Conservation (phyloP, 2,797 vertebrate genomes). For the Hippopotamyrus pictus region DNA sequence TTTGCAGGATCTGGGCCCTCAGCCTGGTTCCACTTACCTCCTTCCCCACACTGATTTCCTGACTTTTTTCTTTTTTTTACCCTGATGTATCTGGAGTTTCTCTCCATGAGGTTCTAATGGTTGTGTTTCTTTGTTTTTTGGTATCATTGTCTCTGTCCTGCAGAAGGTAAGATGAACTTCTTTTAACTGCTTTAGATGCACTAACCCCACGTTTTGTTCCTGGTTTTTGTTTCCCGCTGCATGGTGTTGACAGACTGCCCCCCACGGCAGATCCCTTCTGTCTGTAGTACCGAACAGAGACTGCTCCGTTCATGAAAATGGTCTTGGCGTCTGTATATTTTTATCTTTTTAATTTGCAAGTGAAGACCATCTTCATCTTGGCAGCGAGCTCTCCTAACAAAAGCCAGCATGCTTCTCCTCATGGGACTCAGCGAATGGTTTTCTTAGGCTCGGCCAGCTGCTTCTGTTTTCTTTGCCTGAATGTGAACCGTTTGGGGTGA, state of each 20-base stretch:
- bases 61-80: slow-evolving; percentile 15
- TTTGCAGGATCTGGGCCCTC: neutral
- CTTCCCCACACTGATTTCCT: neutral
- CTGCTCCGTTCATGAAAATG: slow-evolving; percentile 10
- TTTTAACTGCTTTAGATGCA: slow-evolving; percentile 34
- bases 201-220: slow-evolving; percentile 47
- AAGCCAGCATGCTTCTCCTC: slow-evolving; percentile 23
- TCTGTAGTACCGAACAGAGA: neutral
- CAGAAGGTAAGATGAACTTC: slow-evolving; percentile 71
- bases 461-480: slow-evolving; percentile 9
- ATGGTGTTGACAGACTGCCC: slow-evolving; percentile 57
- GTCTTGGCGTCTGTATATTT: slow-evolving; percentile 24
- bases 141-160: slow-evolving; percentile 66
- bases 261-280: slow-evolving; percentile 23
- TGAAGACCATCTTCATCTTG: slow-evolving; percentile 23
- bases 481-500: neutral
- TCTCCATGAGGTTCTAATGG: slow-evolving; percentile 35
- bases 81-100: slow-evolving; percentile 12
- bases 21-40: neutral
- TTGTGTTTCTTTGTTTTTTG: slow-evolving; percentile 58
- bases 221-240: slow-evolving; percentile 40
- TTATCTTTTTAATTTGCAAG: slow-evolving; percentile 18
- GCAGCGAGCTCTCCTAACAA: slow-evolving; percentile 20
- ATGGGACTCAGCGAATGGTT: slow-evolving; percentile 6
- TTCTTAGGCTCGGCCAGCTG: neutral